Evolutionary conservation across 2,888 invertebrate species (phyloP), one percentile per base, ranked within the genome.

Genomic region (Drosophila birchii): DNA sequence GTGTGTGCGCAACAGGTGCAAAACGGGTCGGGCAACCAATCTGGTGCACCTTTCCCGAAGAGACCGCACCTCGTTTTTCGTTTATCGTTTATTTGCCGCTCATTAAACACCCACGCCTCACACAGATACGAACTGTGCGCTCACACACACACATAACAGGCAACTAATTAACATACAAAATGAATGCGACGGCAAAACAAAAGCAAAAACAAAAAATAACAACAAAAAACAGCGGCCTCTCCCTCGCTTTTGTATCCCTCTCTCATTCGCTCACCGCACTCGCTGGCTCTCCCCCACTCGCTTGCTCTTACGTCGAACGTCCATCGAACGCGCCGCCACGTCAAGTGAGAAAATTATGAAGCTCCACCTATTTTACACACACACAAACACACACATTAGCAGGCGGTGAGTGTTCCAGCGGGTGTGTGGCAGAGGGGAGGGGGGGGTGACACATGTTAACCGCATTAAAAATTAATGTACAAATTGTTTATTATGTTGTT

Each of bases 391-490:
- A 63, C 16, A 9, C 45, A 26, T 0, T 1, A 45, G 26, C 9
- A 16, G 26, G 5, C 62, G 69, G 75, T 43, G 57, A 63, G 64
- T 44, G 72, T 44, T 51, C 43, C 60, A n/a, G 44, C 23, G 32
- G 55, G 47, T 49, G 20, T 66, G 60, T 45, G 56, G 11, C 16
- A n/a, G 49, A 49, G 61, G 61, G 38, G 16, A 16, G 18, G 43
- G 66, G 43, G 63, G 63, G 63, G 62, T 62, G 78, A 76, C 84
- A 90, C 76, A 86, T 87, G 86, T 89, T 88, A 89, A 89, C 80
- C 84, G 82, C 88, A 86, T 89, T 88, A 82, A 81, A 82, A 84
- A 90, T 88, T 86, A 86, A 79, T 86, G 75, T 81, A 88, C 88
- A 86, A 86, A 88, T 88, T 88, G 86, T 80, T 86, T 88, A 83